Evolutionary conservation across 2,888 invertebrate genomes (phyloP), one percentile per base, ranked within the genome.

Genomic region (Mythimna vitellina): DNA sequence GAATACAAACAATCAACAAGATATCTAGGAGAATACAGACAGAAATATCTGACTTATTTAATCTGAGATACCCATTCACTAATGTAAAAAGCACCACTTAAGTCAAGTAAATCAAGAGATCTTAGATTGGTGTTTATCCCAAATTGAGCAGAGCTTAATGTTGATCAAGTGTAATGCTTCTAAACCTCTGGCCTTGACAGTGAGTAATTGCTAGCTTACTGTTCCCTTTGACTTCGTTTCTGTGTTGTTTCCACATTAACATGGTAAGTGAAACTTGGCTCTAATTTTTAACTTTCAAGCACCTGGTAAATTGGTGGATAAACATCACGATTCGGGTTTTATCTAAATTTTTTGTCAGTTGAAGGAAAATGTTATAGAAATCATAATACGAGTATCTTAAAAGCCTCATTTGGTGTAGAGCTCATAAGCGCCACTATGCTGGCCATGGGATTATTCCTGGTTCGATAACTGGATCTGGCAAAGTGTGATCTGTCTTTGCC

Each of bases 201-300:
- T 78, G 84, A 84, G 65, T 70, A 74, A 82, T 84, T 77, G 46
- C 65, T 22, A n/a, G 70, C 60, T 70, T 80, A 65, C 53, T 32
- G 46, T 7, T 25, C 32, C 20, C 12, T 63, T 67, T 42, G 42
- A 42, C 51, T 38, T 56, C 2, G 32, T 46, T 63, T 17, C 7
- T 51, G 32, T 65, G 38, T 56, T 73, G 20, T 46, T 53, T 22
- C n/a, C 58, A 65, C 14, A 49, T 7, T 10, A 17, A 32, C 22
- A 25, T 29, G 25, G 1, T 42, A 25, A n/a, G 10, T 25, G 14
- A 53, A 32, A 17, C 12, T 20, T 25, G n/a, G 10, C 20, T 32
- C 12, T 12, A 32, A 29, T 7, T 54, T 42, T 2, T 25, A 46
- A 54, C 17, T 17, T 17, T 25, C 1, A n/a, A n/a, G 17, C 29